Conservation (phyloP, 2,888 invertebrate genomes). For the Agrotis segetum region DNA sequence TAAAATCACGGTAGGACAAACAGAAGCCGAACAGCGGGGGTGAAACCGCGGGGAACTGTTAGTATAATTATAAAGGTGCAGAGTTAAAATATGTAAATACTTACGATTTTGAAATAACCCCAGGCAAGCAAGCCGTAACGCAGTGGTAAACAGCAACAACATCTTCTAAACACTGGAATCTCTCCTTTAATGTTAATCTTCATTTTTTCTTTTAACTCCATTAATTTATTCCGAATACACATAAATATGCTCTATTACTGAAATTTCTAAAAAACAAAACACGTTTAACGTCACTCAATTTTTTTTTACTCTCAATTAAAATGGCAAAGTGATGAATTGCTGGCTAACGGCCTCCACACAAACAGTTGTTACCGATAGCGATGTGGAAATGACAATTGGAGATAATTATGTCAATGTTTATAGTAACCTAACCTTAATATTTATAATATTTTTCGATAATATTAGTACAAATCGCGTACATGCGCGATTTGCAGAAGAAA, state of each 20-base stretch:
- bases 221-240: no score
- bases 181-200: slow-evolving; percentile 3
- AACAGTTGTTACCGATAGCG: neutral
- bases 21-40: no score
- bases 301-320: slow-evolving; percentile 1
- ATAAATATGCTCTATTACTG: no score
- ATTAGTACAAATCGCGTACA: neutral
- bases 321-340: neutral
- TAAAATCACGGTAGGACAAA: no score
- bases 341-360: neutral
- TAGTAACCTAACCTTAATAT: neutral
- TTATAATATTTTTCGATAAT: neutral
- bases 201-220: neutral
- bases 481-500: neutral
- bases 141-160: slow-evolving; percentile 75
- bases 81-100: slow-evolving; percentile 24
- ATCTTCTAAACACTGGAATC: slow-evolving; percentile 71
- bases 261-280: neutral
- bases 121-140: slow-evolving; percentile 74
- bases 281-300: neutral
- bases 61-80: no score
- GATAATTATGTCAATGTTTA: slow-evolving; percentile 5
- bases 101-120: slow-evolving; percentile 70
- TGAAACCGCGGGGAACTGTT: no score
- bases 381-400: neutral